These are phyloP conservation scores for Acleris cristana DNA, from an alignment of 2,888 invertebrate genomes.

Conservation along the genomic window DNA sequence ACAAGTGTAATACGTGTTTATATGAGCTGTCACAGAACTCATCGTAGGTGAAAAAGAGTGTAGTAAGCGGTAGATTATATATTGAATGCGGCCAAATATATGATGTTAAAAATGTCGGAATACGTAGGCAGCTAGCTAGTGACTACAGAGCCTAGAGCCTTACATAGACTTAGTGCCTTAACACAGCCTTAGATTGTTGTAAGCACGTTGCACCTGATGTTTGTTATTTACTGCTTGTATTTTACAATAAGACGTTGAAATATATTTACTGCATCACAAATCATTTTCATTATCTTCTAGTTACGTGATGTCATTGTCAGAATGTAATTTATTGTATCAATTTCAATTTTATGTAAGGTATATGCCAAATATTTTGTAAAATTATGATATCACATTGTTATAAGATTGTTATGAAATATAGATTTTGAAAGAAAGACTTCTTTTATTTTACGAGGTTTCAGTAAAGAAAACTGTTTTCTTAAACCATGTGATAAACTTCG, in stretches of 20 bases:
- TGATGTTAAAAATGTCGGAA: constrained; percentile 36
- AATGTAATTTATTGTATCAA: constrained; percentile 62
- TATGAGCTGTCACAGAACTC: too few species aligned
- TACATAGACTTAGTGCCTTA: constrained; percentile 71
- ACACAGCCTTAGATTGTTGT: constrained; percentile 51
- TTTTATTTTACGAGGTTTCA: constrained; percentile 36
- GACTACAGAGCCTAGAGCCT: constrained; percentile 56
- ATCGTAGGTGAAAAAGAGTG: too few species aligned
- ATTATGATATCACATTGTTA: constrained; percentile 79
- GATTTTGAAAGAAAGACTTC: constrained; percentile 63
- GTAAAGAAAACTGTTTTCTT: too few species aligned
- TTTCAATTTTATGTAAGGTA: constrained; percentile 71
- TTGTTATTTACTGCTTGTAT: constrained; percentile 39
- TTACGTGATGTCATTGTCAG: constrained; percentile 39
- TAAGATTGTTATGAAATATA: constrained; percentile 81
- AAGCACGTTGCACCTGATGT: constrained; percentile 50
- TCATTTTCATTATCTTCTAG: constrained; percentile 39
- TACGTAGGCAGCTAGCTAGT: constrained; percentile 35
- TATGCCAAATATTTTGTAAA: constrained; percentile 83
- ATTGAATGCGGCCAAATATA: constrained; percentile 40
- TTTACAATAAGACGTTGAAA: constrained; percentile 27
- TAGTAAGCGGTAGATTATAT: too few species aligned
- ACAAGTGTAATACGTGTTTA: too few species aligned
- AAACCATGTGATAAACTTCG: too few species aligned
- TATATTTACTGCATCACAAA: constrained; percentile 63